Base-by-base conservation (phyloP, 1,140 invertebrate genomes). In the Pectinophora gossypiella region DNA sequence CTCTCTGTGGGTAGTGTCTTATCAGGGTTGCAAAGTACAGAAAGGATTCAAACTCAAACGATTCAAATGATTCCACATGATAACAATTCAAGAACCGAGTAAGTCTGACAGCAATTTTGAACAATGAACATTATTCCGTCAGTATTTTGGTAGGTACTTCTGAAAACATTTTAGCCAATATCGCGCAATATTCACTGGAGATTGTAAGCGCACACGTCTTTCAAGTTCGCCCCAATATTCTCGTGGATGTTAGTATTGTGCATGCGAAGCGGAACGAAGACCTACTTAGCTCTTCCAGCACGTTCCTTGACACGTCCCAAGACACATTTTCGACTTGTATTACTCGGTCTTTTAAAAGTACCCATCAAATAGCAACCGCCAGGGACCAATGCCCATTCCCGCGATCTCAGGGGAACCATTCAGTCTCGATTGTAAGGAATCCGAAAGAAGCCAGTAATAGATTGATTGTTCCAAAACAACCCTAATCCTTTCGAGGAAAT, bases 301-400 rank as follows among this genome's bases (percentile, higher is more conserved):
- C 36, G 36, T 40, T 6, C 36, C 16, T 9, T 32, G 16, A 15
- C 16, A 40, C n/a, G 36, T 40, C 36, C 36, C 36, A 40, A n/a
- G 36, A 15, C 2, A 18, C 36, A 16, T 40, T 40, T 40, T 40
- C 36, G 13, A 40, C 36, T 40, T 16, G 36, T 40, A 40, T 40
- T 40, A 40, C 36, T 40, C 36, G n/a, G 36, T 15, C 36, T 40
- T 40, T 40, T 40, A 40, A 40, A 40, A 40, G 36, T 40, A 15
- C 36, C 36, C 36, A 40, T 40, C 36, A 40, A 40, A 40, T 12
- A 18, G 13, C 13, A 16, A 40, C 36, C 36, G 15, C 36, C 7
- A 16, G 36, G 36, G 36, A 15, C 36, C 36, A 15, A 40, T 32
- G 36, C 16, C 36, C 36, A 16, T 40, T 40, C 36, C 16, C 7